These are phyloP conservation scores for Cyclura pinguis DNA, from an alignment of 2,797 vertebrate genomes.

Conservation along the genomic window DNA sequence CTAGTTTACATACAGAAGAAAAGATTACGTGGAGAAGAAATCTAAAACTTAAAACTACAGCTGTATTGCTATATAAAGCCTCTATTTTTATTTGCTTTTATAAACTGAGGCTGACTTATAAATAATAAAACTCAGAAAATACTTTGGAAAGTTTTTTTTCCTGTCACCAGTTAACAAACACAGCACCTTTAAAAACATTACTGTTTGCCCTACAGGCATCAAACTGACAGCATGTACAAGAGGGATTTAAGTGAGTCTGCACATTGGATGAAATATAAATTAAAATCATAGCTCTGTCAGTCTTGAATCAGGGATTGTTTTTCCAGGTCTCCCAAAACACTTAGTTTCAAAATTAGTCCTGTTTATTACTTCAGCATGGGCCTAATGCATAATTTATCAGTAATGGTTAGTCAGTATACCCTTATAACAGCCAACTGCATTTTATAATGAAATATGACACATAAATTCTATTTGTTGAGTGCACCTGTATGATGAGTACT, in stretches of 20 bases:
- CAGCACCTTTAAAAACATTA: constrained; percentile 64
- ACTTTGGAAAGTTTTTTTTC: constrained; percentile 13
- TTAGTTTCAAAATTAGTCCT: constrained; percentile 77
- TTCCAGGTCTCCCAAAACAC: constrained; percentile 78
- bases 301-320: constrained; percentile 78
- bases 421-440: constrained; percentile 69
- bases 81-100: not conserved
- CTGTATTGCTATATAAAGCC: not conserved
- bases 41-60: not conserved
- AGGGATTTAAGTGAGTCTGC: constrained; percentile 77
- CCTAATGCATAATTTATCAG: constrained; percentile 78
- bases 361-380: constrained; percentile 77
- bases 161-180: constrained; percentile 39
- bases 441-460: constrained; percentile 68
- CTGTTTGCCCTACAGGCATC: constrained; percentile 77
- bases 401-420: constrained; percentile 71
- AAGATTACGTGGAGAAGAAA: not conserved
- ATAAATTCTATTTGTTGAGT: constrained; percentile 65
- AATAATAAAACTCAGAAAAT: constrained; percentile 24
- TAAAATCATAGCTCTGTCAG: constrained; percentile 81
- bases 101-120: not conserved
- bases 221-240: constrained; percentile 76
- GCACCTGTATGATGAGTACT: constrained; percentile 51
- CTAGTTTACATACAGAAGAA: not conserved
- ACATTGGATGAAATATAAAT: constrained; percentile 80